Evolutionary conservation across 2,113 vertebrate genomes (phyloP).

Genomic region (Corythoichthys haematopterus): DNA sequence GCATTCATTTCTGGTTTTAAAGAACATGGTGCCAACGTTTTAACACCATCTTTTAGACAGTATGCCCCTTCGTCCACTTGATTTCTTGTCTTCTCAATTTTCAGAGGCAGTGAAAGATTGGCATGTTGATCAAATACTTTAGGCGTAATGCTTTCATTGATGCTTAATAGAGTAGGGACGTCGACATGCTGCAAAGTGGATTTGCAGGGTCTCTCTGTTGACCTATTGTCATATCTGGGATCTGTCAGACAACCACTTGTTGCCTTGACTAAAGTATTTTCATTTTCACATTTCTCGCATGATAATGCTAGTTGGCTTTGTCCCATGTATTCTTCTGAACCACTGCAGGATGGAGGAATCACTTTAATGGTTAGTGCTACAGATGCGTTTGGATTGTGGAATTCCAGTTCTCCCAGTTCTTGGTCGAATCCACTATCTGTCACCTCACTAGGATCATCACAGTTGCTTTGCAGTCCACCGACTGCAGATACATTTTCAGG

Average conservation of each 20-base stretch:
- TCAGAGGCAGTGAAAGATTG: conserved; percentile 26
- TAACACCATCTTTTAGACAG: background rate
- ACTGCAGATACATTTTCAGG: conserved; percentile 36
- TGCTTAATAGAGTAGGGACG: conserved; percentile 19
- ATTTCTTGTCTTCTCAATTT: conserved; percentile 4
- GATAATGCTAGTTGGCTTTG: conserved; percentile 13
- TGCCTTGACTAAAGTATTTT: conserved; percentile 4
- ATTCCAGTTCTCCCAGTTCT: conserved; percentile 43
- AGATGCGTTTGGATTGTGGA: conserved; percentile 3
- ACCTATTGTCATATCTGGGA: background rate
- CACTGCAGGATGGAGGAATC: conserved; percentile 50
- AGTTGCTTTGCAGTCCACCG: conserved; percentile 25
- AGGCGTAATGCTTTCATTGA: background rate
- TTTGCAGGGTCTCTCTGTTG: conserved; percentile 35
- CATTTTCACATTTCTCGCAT: background rate
- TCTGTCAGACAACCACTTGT: conserved; percentile 47
- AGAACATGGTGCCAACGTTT: background rate
- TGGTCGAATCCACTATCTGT: conserved; percentile 62
- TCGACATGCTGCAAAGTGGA: conserved; percentile 40
- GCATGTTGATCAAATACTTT: conserved; percentile 2
- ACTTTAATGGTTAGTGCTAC: conserved; percentile 35
- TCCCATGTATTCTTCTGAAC: conserved; percentile 43
- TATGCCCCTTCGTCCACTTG: background rate
- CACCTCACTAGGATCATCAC: conserved; percentile 31
- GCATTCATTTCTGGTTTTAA: conserved; percentile 2